Evolutionary conservation across 2,113 vertebrate genomes (phyloP).

Genomic region (Oreocharis arfaki): DNA sequence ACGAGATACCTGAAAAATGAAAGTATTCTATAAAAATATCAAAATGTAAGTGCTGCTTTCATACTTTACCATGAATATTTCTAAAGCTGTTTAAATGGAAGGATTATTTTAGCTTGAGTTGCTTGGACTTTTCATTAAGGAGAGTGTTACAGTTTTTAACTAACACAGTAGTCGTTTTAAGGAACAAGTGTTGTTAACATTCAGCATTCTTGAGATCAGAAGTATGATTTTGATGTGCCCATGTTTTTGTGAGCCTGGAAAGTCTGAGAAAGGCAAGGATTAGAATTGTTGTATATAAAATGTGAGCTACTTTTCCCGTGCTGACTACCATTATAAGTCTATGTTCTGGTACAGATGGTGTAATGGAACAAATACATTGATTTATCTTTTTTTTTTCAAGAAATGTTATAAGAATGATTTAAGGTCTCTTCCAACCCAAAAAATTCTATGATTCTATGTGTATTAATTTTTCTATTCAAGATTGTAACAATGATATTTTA

Average conservation of each 20-base stretch:
- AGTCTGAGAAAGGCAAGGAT: neutral
- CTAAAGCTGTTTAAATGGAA: neutral
- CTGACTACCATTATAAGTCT: neutral
- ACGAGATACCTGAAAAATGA: neutral
- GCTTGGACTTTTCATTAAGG: neutral
- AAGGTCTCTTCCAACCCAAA: neutral
- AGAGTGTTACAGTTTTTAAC: neutral
- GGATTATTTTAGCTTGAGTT: neutral
- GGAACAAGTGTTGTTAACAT: neutral
- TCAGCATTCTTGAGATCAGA: neutral
- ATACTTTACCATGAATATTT: neutral
- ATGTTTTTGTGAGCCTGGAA: neutral
- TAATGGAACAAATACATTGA: neutral
- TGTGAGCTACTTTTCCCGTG: neutral
- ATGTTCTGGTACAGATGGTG: neutral
- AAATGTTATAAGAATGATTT: neutral
- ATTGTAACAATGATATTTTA: neutral
- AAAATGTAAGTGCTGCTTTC: neutral
- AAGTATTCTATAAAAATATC: neutral
- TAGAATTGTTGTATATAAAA: neutral
- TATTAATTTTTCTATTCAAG: neutral
- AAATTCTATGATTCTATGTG: neutral
- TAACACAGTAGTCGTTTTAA: neutral
- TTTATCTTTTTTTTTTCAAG: neutral
- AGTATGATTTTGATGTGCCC: neutral